phyloP scores from a whole-genome alignment of 2,888 invertebrate species.

The Aricia artaxerxes region DNA sequence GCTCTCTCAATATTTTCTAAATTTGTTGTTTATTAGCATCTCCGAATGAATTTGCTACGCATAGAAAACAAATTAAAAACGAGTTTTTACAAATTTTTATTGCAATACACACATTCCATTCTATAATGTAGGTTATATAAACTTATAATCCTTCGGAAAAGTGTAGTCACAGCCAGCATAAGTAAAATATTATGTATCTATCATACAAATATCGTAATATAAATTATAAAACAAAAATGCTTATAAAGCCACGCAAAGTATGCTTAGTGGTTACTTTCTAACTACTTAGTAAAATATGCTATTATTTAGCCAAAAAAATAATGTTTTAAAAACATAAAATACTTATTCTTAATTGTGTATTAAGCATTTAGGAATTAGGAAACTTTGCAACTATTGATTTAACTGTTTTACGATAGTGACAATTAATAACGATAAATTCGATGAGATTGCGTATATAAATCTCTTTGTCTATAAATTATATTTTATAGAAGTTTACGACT shows the following conservation, averaged over 20 bases:
- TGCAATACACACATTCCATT: conserved; percentile 9
- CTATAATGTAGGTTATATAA: conserved; percentile 5
- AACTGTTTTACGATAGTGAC: not conserved
- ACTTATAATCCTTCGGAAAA: not conserved
- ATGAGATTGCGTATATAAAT: not conserved
- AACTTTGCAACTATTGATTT: not conserved
- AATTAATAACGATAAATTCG: not conserved
- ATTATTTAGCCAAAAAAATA: no score
- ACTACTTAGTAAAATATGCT: no score
- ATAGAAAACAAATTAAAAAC: conserved; percentile 23
- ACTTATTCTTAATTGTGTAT: no score
- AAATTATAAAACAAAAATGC: not conserved
- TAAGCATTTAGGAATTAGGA: no score
- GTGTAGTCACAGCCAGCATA: no score
- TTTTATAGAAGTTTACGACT: not conserved
- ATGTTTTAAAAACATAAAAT: no score
- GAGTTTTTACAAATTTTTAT: conserved; percentile 8
- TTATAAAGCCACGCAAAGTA: no score
- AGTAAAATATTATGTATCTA: not conserved
- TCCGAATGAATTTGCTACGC: conserved; percentile 24
- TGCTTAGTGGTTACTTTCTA: no score
- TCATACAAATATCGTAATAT: not conserved
- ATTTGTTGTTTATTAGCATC: conserved; percentile 15
- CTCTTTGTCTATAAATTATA: not conserved
- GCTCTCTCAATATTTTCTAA: conserved; percentile 34